These are phyloP conservation scores for Polylopha cassiicola DNA, from an alignment of 2,888 invertebrate genomes.

Conservation along the genomic window DNA sequence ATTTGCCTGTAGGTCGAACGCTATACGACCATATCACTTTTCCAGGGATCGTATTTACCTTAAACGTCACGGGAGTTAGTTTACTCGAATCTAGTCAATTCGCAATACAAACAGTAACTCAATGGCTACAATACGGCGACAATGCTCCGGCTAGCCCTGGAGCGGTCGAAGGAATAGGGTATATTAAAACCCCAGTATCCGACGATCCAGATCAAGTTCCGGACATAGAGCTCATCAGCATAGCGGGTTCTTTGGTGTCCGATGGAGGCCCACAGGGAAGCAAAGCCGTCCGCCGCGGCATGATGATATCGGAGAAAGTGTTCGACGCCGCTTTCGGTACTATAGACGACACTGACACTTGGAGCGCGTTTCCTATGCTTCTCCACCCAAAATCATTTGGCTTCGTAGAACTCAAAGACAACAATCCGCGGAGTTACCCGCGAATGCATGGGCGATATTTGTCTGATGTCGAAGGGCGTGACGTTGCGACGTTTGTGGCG, in stretches of 20 bases:
- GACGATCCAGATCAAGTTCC: constrained; percentile 73
- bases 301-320: constrained; percentile 63
- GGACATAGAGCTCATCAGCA: constrained; percentile 83
- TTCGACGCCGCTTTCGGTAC: constrained; percentile 62
- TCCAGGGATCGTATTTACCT: constrained; percentile 81
- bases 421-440: constrained; percentile 81
- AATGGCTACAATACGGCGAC: constrained; percentile 50
- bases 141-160: constrained; percentile 74
- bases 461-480: constrained; percentile 69
- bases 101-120: constrained; percentile 34
- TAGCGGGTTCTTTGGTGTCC: constrained; percentile 67
- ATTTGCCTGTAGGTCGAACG: constrained; percentile 80
- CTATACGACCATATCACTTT: constrained; percentile 80
- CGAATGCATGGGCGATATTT: constrained; percentile 83
- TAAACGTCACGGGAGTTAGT: constrained; percentile 51
- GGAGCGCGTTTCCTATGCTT: constrained; percentile 79
- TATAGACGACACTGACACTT: constrained; percentile 62
- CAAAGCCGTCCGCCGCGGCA: constrained; percentile 56
- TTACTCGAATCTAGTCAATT: constrained; percentile 42
- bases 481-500: constrained; percentile 78
- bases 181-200: constrained; percentile 77
- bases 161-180: constrained; percentile 80
- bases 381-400: constrained; percentile 84
- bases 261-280: constrained; percentile 57
- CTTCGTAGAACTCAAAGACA: constrained; percentile 78